Percentiles rank a stretch among this genome's conserved stretches.
These are phyloP conservation scores for Eretmocerus hayati DNA, from an alignment of 2,888 invertebrate species.

Conservation along the genomic window DNA sequence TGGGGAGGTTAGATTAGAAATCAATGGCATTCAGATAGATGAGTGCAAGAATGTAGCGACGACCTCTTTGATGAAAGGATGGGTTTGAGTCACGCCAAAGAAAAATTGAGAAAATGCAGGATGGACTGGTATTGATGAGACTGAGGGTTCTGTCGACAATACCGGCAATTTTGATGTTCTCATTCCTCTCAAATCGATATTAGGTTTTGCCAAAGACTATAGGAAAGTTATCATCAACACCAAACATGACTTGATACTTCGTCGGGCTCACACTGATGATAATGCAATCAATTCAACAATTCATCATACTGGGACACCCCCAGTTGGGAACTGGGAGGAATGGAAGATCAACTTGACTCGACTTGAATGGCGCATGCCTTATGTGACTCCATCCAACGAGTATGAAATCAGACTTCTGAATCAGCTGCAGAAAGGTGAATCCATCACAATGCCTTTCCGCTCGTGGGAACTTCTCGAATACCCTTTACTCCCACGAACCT, in stretches of 20 bases:
- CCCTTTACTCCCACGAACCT: slow-evolving; percentile 35
- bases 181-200: slow-evolving; percentile 7
- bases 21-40: slow-evolving; percentile 38
- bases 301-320: too few relatives aligned
- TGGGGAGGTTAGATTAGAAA: slow-evolving; percentile 37
- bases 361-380: slow-evolving; percentile 14
- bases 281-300: neutral
- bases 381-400: slow-evolving; percentile 17
- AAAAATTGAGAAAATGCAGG: slow-evolving; percentile 16
- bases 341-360: too few relatives aligned
- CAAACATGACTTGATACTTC: slow-evolving; percentile 22
- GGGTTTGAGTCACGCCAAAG: slow-evolving; percentile 29
- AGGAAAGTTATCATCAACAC: slow-evolving; percentile 5
- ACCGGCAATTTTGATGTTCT: slow-evolving; percentile 9
- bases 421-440: slow-evolving; percentile 18
- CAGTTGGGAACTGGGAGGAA: too few relatives aligned
- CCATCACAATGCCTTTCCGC: slow-evolving; percentile 29
- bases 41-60: slow-evolving; percentile 34
- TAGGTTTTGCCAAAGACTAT: slow-evolving; percentile 8
- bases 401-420: slow-evolving; percentile 22
- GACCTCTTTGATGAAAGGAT: slow-evolving; percentile 37
- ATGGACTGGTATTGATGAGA: slow-evolving; percentile 6
- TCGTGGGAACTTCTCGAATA: slow-evolving; percentile 41
- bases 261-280: neutral
- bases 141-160: neutral